These are phyloP conservation scores for Odocoileus virginianus DNA, from an alignment of 2,113 vertebrate genomes.

Conservation along the genomic window DNA sequence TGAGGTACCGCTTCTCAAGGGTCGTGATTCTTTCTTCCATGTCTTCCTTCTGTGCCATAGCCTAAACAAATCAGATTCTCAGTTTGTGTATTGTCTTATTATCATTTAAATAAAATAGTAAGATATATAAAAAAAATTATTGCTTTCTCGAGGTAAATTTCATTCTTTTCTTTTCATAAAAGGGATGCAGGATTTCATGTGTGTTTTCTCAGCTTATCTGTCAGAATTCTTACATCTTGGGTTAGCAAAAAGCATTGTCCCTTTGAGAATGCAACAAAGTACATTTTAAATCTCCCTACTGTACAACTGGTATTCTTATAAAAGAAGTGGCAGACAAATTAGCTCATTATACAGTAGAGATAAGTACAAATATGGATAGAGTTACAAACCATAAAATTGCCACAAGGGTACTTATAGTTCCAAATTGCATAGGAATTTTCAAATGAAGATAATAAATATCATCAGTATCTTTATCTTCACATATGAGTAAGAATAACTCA, in stretches of 20 bases:
- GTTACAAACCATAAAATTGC: background rate
- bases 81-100: background rate
- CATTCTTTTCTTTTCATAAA: background rate
- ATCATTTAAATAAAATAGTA: background rate
- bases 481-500: background rate
- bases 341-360: background rate
- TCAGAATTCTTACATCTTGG: background rate
- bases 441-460: background rate
- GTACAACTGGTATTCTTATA: background rate
- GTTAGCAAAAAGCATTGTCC: background rate
- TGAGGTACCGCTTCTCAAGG: conserved; percentile 97
- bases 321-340: background rate
- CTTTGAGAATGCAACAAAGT: background rate
- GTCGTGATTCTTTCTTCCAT: conserved; percentile 99
- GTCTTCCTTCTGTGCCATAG: conserved; percentile 99
- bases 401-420: background rate
- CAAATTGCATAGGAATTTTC: background rate
- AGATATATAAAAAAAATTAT: background rate
- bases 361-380: background rate
- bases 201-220: background rate
- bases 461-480: background rate
- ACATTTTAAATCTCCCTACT: background rate
- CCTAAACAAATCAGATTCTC: conserved; percentile 78
- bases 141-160: background rate
- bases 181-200: background rate